Evolutionary conservation across 2,888 invertebrate genomes (phyloP).

Genomic region (Drosophila mimica): DNA sequence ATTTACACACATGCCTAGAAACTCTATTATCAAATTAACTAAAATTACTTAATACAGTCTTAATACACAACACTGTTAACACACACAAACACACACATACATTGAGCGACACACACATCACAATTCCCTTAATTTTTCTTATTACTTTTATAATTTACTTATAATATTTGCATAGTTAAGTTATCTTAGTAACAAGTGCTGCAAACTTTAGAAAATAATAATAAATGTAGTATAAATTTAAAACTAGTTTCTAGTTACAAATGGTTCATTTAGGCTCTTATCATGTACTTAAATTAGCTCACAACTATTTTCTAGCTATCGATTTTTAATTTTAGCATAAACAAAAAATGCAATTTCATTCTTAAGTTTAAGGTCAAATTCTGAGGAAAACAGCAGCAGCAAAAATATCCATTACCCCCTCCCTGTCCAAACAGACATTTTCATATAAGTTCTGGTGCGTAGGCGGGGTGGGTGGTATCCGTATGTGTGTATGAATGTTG

Average conservation of each 20-base stretch:
- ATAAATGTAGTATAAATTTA: conserved; percentile 18
- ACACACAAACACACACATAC: conserved; percentile 13
- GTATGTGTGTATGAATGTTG: background rate
- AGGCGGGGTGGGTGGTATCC: background rate
- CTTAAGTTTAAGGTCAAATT: conserved; percentile 74
- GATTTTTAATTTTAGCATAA: background rate
- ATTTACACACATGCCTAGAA: background rate
- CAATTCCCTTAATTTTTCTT: conserved; percentile 17
- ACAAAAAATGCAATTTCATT: conserved; percentile 32
- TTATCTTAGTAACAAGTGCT: conserved; percentile 8
- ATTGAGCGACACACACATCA: conserved; percentile 10
- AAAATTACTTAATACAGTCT: conserved; percentile 16
- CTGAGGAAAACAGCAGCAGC: conserved; percentile 16
- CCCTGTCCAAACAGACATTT: conserved; percentile 22
- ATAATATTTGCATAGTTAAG: conserved; percentile 20
- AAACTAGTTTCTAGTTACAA: conserved; percentile 8
- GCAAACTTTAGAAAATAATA: background rate
- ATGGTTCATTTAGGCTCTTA: background rate
- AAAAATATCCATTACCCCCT: conserved; percentile 13
- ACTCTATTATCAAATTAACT: conserved; percentile 42
- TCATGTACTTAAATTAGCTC: background rate
- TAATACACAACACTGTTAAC: conserved; percentile 19
- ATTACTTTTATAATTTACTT: conserved; percentile 8
- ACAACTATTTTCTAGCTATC: conserved; percentile 3
- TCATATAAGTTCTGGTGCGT: conserved; percentile 6